Base-by-base conservation (phyloP, 2,113 vertebrate genomes). In the Oreochromis spilurus region DNA sequence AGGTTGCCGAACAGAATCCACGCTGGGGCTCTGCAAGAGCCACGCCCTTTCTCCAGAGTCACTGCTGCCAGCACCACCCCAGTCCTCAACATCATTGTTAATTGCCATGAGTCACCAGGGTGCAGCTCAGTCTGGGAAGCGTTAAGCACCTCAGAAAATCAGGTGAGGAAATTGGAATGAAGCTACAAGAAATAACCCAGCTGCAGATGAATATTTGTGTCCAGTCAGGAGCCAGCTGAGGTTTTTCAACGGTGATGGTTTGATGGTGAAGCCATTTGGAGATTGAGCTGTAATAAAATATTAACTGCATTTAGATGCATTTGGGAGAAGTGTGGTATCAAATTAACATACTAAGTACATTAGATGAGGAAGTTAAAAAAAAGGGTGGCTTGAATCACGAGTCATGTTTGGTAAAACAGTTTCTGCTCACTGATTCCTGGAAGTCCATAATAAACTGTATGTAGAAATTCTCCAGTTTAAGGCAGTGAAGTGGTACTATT, bases 21-120 rank as follows among this genome's bases (percentile, higher is more conserved):
- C 97, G 0, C 97, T 97, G 88, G 98, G 98, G 87, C 98, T 99
- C 95, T 98, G 98, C 65, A 99, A 93, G 9, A 99, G 97, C 91
- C 97, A 96, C 6, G 97, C 97, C 43, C 97, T 95, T 84, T 99
- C 98, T 0, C 98, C 98, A 0, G 98, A 96, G 14, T 98, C 97
- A 0, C 93, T 91, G 1, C 96, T 97, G 90, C 96, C 96, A 9
- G 90, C 62, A 1, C 52, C 91, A 1, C 93, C 96, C 97, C 97
- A 98, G 7, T 98, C 97, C 1, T 95, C 96, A 5, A 89, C 95
- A 52, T 98, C 97, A 0, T 94, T 96, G 96, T 99, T 99, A 89
- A 98, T 97, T 12, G 96, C 97, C 93, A 97, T 96, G 1, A 94
- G 92, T 83, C 89, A 60, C 67, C 95, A 92, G 53, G 95, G 26